Conservation (phyloP, 2,888 invertebrate genomes). For the Melipona beecheii region DNA sequence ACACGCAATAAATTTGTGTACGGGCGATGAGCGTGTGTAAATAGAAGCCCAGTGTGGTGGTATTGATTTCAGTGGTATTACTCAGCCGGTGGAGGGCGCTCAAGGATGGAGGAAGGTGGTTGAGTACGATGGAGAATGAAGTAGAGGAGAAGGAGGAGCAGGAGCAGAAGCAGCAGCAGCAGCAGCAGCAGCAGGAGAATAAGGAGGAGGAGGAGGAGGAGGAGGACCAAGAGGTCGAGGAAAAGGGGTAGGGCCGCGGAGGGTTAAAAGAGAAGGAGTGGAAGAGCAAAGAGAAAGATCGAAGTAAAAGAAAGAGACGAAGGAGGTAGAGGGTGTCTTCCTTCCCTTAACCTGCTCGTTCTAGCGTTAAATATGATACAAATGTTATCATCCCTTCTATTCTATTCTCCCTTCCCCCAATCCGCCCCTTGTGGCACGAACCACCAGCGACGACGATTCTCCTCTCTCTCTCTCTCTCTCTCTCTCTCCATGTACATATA, state of each 20-base stretch:
- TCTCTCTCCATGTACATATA: not conserved
- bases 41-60: slow-evolving; percentile 75
- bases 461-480: slow-evolving; percentile 39
- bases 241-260: slow-evolving; percentile 39
- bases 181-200: slow-evolving; percentile 29
- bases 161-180: too few relatives aligned
- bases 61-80: slow-evolving; percentile 81
- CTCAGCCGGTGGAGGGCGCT: slow-evolving; percentile 70
- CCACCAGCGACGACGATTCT: slow-evolving; percentile 59
- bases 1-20: slow-evolving; percentile 80
- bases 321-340: slow-evolving; percentile 71
- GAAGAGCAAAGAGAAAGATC: slow-evolving; percentile 45
- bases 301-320: slow-evolving; percentile 54
- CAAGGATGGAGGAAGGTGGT: slow-evolving; percentile 62
- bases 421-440: slow-evolving; percentile 56
- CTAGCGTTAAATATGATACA: slow-evolving; percentile 83
- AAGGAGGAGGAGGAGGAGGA: slow-evolving; percentile 48
- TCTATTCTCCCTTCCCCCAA: slow-evolving; percentile 69
- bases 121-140: slow-evolving; percentile 46
- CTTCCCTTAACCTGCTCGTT: slow-evolving; percentile 79
- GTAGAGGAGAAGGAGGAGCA: slow-evolving; percentile 41
- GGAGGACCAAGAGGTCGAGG: slow-evolving; percentile 49
- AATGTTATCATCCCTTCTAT: slow-evolving; percentile 82
- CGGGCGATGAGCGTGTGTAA: slow-evolving; percentile 79
- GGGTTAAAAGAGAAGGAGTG: slow-evolving; percentile 18